Base-by-base conservation (phyloP, 2,113 vertebrate species). In the Cyanistes caeruleus region DNA sequence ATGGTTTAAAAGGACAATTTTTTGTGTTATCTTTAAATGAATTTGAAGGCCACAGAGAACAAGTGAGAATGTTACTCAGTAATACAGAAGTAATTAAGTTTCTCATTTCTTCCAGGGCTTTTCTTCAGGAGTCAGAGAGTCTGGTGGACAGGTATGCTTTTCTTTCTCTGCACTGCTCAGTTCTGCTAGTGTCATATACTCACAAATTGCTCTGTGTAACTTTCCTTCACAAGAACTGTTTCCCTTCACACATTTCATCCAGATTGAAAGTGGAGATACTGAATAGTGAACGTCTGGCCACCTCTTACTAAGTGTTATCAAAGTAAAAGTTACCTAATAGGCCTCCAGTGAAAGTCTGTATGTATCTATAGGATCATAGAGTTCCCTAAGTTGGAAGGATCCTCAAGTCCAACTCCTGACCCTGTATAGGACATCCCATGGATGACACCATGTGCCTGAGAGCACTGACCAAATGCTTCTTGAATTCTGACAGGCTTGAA, bases 91-190 rank as follows among this genome's bases (percentile, higher is more conserved):
- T 90, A 74, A 92, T 48, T 30, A 27, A n/a, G 6, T 52, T 51
- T 10, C 15, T 49, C 0, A 5, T 62, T 74, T 92, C 79, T 85
- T 90, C 30, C 72, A 97, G 96, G 95, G 94, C 18, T 94, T 10
- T 39, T 44, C 92, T 69, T 90, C 92, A 70, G 83, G 96, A 90
- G 56, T 83, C 86, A 92, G 94, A 16, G 95, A 94, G 22, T 52
- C 53, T 56, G 94, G 94, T 18, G 94, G 93, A 87, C 96, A 95
- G 94, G 91, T 97, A 95, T 3, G 69, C 33, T 64, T 51, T 89
- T 51, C 43, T 68, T 68, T 53, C 60, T 60, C 30, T 52, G 6
- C 9, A 22, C 25, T 5, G 0, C 31, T 67, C 35, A 28, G 21
- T 5, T 65, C 22, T 77, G 19, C 41, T 37, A 15, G 16, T 25